Base-by-base conservation (phyloP, 2,888 invertebrate genomes). In the Drosophila cyrtoloma region DNA sequence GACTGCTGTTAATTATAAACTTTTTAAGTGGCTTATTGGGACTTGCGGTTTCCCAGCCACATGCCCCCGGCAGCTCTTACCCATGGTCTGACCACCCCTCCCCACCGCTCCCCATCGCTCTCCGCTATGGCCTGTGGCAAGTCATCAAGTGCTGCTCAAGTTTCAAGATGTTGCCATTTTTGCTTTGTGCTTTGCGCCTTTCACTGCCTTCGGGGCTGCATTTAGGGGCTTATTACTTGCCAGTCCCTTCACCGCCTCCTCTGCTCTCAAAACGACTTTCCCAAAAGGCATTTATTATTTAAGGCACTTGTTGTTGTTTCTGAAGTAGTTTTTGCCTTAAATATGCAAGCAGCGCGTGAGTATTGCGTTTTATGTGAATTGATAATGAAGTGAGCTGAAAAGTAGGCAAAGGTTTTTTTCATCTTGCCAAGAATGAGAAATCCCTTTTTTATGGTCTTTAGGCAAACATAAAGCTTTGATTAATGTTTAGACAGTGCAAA, bases 1-100 rank as follows among this genome's bases (percentile, higher is more conserved):
- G 77, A 69, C 79, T 79, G 75, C 71, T 83, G 86, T 87, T 89
- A 89, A 89, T 89, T 89, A 89, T 88, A 89, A 89, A 89, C 84
- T 89, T 89, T 87, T 83, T 86, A 89, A 89, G 86, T 89, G 88
- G 89, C 85, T 89, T 88, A 88, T 87, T 84, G 89, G 80, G 89
- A 84, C 76, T 84, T 88, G 88, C 64, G 84, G 86, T 76, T 82
- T 33, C 53, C 52, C 10, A 56, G 52, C 56, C 51, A 51, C 35
- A 33, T 26, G 52, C 55, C 47, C 28, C 19, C 52, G 14, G 12
- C 14, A 47, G 22, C 16, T 47, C 22, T 26, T 47, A 47, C 22
- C 16, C 22, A 47, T 26, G 14, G 47, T 14, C 7, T 4, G 7
- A 16, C 22, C 50, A 50, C 2, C 16, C 10, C 12, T 19, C 53